These are phyloP conservation scores for Podiceps cristatus DNA, from an alignment of 2,113 vertebrate genomes.

Conservation along the genomic window DNA sequence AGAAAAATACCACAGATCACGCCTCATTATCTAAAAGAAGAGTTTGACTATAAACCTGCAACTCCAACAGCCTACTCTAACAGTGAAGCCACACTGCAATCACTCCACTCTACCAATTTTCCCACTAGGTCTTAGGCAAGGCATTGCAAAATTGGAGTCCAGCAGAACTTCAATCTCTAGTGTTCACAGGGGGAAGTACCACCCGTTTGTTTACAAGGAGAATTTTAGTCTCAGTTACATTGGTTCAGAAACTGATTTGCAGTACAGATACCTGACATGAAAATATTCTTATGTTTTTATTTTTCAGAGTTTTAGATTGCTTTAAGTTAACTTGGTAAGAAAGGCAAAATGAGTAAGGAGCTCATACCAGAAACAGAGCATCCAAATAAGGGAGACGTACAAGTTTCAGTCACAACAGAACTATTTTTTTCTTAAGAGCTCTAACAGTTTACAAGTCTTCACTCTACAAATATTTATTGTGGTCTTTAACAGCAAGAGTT, in stretches of 20 bases:
- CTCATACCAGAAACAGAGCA: not conserved
- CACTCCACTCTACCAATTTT: not conserved
- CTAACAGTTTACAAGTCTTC: not conserved
- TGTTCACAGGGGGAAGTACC: not conserved
- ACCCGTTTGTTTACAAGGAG: not conserved
- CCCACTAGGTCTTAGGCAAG: not conserved
- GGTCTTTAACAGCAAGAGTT: not conserved
- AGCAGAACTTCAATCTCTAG: not conserved
- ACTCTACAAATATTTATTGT: not conserved
- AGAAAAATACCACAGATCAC: constrained; percentile 1
- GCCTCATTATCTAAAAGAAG: not conserved
- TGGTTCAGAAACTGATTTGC: not conserved
- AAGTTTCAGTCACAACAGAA: not conserved
- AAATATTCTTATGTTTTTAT: not conserved
- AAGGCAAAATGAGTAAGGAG: not conserved
- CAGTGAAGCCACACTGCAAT: not conserved
- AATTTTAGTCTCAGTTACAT: not conserved
- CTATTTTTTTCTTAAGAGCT: not conserved
- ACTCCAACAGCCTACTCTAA: not conserved
- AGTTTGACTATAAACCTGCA: not conserved
- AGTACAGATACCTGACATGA: not conserved
- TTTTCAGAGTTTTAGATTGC: not conserved
- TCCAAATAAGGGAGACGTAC: not conserved
- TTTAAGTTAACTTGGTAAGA: not conserved
- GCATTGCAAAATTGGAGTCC: not conserved